These are phyloP conservation scores for Gymnocypris eckloni DNA, from an alignment of 2,797 vertebrate species.

Conservation along the genomic window DNA sequence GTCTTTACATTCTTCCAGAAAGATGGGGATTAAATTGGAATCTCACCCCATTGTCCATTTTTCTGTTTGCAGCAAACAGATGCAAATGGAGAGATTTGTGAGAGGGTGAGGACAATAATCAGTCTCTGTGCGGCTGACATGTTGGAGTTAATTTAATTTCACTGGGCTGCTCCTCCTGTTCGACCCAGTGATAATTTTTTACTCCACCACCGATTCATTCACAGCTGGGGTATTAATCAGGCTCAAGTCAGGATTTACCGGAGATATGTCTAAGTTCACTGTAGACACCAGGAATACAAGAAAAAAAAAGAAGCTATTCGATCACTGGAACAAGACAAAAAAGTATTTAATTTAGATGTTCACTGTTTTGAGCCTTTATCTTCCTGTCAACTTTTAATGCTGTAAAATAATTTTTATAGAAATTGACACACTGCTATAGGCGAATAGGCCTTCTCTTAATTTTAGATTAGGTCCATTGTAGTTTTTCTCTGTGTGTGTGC, in stretches of 20 bases:
- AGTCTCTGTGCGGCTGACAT: constrained; percentile 34
- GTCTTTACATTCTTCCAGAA: constrained; percentile 23
- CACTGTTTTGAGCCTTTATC: neutral
- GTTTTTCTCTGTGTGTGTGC: too few relatives aligned
- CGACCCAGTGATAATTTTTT: neutral
- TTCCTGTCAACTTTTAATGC: neutral
- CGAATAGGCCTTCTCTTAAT: neutral
- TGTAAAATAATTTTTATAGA: neutral
- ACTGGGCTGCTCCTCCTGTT: neutral
- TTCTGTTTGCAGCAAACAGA: constrained; percentile 41
- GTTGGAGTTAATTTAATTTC: constrained; percentile 48
- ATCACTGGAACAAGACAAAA: neutral
- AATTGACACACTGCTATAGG: neutral
- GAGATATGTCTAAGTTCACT: neutral
- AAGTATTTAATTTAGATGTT: neutral
- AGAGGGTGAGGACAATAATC: constrained; percentile 41
- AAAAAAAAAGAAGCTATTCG: constrained; percentile 1
- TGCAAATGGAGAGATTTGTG: constrained; percentile 47
- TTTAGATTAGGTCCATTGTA: neutral
- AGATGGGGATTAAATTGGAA: constrained; percentile 45
- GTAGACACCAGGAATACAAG: neutral
- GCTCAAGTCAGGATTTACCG: constrained; percentile 32
- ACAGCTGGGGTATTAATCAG: constrained; percentile 31
- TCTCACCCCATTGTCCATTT: constrained; percentile 27
- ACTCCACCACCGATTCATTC: constrained; percentile 19